These are phyloP conservation scores for Centroberyx gerrardi DNA, from an alignment of 2,797 vertebrate species.

Conservation along the genomic window DNA sequence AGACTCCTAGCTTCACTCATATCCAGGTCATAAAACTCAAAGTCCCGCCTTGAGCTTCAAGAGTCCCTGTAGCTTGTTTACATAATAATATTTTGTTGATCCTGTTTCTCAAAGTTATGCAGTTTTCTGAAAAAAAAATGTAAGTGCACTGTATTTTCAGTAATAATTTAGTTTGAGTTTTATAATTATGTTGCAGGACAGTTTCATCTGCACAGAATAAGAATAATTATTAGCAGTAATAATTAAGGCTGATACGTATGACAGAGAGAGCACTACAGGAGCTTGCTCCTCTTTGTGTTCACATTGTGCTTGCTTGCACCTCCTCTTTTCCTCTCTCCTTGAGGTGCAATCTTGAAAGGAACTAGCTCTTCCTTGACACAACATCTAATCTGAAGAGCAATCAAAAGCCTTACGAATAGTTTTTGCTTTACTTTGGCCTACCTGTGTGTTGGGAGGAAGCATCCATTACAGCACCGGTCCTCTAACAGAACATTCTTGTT, in stretches of 20 bases:
- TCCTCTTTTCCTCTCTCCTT: constrained; percentile 42
- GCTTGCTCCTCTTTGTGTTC: constrained; percentile 31
- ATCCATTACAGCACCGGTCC: background rate
- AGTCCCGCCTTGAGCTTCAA: constrained; percentile 45
- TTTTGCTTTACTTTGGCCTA: constrained; percentile 18
- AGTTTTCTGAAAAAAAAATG: constrained; percentile 26
- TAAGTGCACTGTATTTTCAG: background rate
- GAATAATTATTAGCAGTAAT: background rate
- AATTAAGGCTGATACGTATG: background rate
- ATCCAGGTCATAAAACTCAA: constrained; percentile 60
- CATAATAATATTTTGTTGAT: constrained; percentile 49
- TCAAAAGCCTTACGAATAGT: constrained; percentile 21
- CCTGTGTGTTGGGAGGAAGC: background rate
- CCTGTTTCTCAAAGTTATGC: constrained; percentile 30
- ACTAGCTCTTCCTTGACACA: constrained; percentile 30
- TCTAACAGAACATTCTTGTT: constrained; percentile 19
- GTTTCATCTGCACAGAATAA: constrained; percentile 19
- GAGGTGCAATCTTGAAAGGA: constrained; percentile 50
- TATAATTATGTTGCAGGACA: constrained; percentile 15
- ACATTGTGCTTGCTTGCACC: constrained; percentile 49
- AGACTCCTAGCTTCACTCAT: constrained; percentile 43
- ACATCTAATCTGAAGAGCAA: constrained; percentile 57
- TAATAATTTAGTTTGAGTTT: constrained; percentile 7
- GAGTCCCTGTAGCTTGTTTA: constrained; percentile 43
- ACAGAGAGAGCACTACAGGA: constrained; percentile 23